These are phyloP conservation scores for Enoplosus armatus DNA, from an alignment of 2,797 vertebrate genomes.

Conservation along the genomic window DNA sequence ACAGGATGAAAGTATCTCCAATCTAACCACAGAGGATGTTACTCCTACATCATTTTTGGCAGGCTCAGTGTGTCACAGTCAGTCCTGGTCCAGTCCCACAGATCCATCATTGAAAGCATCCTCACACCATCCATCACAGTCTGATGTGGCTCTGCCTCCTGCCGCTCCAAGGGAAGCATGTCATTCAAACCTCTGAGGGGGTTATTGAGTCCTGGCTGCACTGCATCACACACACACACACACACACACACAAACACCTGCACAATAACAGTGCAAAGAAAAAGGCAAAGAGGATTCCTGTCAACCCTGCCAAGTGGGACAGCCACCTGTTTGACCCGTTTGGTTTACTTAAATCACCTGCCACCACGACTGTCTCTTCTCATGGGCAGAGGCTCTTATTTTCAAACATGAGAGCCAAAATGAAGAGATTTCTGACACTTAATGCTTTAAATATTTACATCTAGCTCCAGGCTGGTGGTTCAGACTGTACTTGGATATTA, in stretches of 20 bases:
- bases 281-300: conserved; percentile 31
- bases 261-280: conserved; percentile 24
- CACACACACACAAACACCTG: conserved; percentile 17
- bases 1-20: conserved; percentile 28
- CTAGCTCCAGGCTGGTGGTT: not conserved
- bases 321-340: conserved; percentile 49
- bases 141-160: conserved; percentile 63
- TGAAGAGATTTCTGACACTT: not conserved
- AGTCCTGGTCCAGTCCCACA: conserved; percentile 50
- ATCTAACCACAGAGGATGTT: conserved; percentile 50
- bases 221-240: conserved; percentile 32
- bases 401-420: conserved; percentile 3
- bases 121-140: conserved; percentile 74
- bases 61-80: conserved; percentile 57
- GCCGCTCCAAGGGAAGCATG: conserved; percentile 63
- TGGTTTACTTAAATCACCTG: conserved; percentile 26
- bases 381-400: not conserved
- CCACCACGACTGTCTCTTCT: not conserved
- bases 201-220: conserved; percentile 54
- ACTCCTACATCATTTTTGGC: conserved; percentile 34
- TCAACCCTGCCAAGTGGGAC: conserved; percentile 31
- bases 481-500: not conserved
- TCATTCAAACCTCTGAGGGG: conserved; percentile 69
- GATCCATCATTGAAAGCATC: conserved; percentile 69
- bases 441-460: conserved; percentile 14